These are phyloP conservation scores for Bungarus multicinctus DNA, from an alignment of 2,113 vertebrate species.

Conservation along the genomic window DNA sequence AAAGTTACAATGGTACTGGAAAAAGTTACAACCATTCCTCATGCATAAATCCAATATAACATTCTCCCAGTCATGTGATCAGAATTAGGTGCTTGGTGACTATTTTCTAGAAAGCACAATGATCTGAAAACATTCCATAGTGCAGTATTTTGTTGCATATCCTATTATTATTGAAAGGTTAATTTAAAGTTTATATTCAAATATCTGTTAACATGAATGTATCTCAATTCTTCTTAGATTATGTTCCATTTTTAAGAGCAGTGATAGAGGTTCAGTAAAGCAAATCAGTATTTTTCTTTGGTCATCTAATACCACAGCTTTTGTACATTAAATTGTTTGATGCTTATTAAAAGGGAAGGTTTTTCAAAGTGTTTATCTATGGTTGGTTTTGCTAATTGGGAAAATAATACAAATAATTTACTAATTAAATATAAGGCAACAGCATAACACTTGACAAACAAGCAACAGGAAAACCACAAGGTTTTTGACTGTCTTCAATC, in stretches of 20 bases:
- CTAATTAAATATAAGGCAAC: slow-evolving; percentile 65
- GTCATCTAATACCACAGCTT: not conserved
- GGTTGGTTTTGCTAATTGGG: slow-evolving; percentile 42
- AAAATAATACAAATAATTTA: slow-evolving; percentile 45
- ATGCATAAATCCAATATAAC: too few relatives aligned
- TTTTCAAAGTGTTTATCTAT: slow-evolving; percentile 38
- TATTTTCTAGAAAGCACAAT: not conserved
- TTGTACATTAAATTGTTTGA: not conserved
- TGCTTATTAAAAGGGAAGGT: slow-evolving; percentile 24
- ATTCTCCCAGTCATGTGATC: too few relatives aligned
- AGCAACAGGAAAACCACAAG: slow-evolving; percentile 41
- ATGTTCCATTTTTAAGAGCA: not conserved
- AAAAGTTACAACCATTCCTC: too few relatives aligned
- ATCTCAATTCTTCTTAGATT: not conserved
- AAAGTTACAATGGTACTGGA: too few relatives aligned
- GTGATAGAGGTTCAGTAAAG: slow-evolving; percentile 1
- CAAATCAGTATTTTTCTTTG: slow-evolving; percentile 19
- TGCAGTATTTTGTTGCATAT: not conserved
- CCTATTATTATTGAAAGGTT: not conserved
- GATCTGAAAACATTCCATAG: not conserved
- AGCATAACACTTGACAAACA: slow-evolving; percentile 47
- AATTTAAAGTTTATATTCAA: slow-evolving; percentile 19
- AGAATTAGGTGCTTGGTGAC: too few relatives aligned
- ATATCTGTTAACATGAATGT: slow-evolving; percentile 1
- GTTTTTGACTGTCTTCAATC: slow-evolving; percentile 51